phyloP scores from a whole-genome alignment of 1,140 invertebrate genomes.

The Dendroctonus ponderosae region DNA sequence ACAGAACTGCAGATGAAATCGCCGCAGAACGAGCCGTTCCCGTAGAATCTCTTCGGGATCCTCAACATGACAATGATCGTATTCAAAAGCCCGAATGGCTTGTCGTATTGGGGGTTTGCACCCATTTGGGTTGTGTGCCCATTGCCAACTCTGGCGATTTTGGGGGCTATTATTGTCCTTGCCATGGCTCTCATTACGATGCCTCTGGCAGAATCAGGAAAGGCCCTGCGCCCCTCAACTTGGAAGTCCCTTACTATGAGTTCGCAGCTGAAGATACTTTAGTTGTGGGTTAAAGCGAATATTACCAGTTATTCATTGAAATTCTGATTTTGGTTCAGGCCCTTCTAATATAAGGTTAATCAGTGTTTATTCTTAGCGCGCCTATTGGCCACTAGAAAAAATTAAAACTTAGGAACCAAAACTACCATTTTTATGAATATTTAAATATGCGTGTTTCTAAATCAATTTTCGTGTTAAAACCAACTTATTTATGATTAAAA shows the following conservation, averaged over 20 bases:
- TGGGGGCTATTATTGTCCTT: slow-evolving; percentile 96
- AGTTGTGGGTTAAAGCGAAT: slow-evolving; percentile 71
- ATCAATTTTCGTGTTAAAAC: too few species aligned
- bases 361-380: too few species aligned
- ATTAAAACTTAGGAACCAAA: too few species aligned
- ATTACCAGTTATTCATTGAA: too few species aligned
- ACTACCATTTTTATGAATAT: too few species aligned
- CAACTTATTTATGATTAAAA: too few species aligned
- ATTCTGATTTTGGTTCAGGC: too few species aligned
- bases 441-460: too few species aligned
- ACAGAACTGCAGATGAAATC: slow-evolving; percentile 84
- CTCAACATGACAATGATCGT: slow-evolving; percentile 81
- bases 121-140: slow-evolving; percentile 96
- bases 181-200: slow-evolving; percentile 99
- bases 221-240: slow-evolving; percentile 95
- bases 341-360: too few species aligned
- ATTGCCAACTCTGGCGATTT: slow-evolving; percentile 94
- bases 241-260: slow-evolving; percentile 87
- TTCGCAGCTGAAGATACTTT: slow-evolving; percentile 73
- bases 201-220: slow-evolving; percentile 95
- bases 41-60: slow-evolving; percentile 78
- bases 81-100: slow-evolving; percentile 86
- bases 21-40: slow-evolving; percentile 71
- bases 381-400: too few species aligned
- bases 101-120: slow-evolving; percentile 94